These are phyloP conservation scores for Centropyge bicolor DNA, from an alignment of 2,797 vertebrate species.

Conservation along the genomic window DNA sequence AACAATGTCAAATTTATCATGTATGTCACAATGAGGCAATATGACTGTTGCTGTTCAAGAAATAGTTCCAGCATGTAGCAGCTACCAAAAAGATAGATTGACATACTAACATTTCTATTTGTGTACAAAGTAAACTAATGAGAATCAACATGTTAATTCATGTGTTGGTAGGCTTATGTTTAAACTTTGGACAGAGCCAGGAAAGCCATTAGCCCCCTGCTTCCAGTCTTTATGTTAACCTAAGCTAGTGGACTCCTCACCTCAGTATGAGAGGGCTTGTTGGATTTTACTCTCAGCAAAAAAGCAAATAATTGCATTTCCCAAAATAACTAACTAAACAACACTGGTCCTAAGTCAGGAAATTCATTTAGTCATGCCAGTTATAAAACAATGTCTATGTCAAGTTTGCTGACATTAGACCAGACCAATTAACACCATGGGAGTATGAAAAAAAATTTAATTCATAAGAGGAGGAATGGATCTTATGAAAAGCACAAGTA, in stretches of 20 bases:
- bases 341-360: too few species aligned
- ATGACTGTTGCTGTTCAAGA: neutral
- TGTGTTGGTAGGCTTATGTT: neutral
- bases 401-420: neutral
- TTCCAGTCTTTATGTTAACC: too few species aligned
- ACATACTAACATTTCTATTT: neutral
- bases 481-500: neutral
- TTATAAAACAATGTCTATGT: neutral
- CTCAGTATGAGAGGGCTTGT: too few species aligned
- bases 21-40: neutral
- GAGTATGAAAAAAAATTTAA: neutral
- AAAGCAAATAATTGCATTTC: neutral
- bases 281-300: too few species aligned
- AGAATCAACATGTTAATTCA: neutral
- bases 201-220: too few species aligned
- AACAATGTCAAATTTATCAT: neutral
- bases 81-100: neutral
- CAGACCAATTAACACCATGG: too few species aligned
- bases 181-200: neutral
- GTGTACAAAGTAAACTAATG: neutral
- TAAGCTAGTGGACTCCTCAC: too few species aligned
- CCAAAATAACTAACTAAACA: neutral
- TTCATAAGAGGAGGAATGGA: too few species aligned
- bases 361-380: neutral
- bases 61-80: neutral